These are phyloP conservation scores for Pedionomus torquatus DNA, from an alignment of 2,113 vertebrate genomes.

Conservation along the genomic window DNA sequence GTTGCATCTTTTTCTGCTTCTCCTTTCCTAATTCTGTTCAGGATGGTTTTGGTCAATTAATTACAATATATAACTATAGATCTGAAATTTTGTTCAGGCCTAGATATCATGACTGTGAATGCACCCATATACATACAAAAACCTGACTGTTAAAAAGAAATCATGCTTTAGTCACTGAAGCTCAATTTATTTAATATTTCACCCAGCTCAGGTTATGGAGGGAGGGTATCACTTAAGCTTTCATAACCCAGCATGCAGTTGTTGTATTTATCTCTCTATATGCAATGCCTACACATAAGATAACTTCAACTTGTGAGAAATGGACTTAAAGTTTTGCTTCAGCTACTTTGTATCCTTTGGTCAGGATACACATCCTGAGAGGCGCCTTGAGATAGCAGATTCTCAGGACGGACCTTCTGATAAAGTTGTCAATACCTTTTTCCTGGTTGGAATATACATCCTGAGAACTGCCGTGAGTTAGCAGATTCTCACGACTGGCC, in stretches of 20 bases:
- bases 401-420: no score
- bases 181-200: neutral
- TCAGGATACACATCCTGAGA: no score
- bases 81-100: neutral
- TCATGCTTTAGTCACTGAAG: neutral
- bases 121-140: neutral
- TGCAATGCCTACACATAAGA: neutral
- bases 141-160: neutral
- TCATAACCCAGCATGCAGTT: neutral
- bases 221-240: neutral
- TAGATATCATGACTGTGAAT: neutral
- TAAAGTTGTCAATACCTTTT: no score
- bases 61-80: neutral
- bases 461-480: no score
- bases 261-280: neutral
- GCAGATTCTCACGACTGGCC: no score
- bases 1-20: neutral
- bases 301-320: no score
- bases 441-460: no score
- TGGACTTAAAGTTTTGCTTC: no score
- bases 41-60: neutral
- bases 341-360: no score
- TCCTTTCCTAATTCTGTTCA: neutral
- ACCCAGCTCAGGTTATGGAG: rapidly evolving
- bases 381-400: no score